A percentile compares a stretch with the other conserved stretches of the same genome.
Conservation (phyloP, 2,797 vertebrate genomes). For the Chromobotia macracanthus region DNA sequence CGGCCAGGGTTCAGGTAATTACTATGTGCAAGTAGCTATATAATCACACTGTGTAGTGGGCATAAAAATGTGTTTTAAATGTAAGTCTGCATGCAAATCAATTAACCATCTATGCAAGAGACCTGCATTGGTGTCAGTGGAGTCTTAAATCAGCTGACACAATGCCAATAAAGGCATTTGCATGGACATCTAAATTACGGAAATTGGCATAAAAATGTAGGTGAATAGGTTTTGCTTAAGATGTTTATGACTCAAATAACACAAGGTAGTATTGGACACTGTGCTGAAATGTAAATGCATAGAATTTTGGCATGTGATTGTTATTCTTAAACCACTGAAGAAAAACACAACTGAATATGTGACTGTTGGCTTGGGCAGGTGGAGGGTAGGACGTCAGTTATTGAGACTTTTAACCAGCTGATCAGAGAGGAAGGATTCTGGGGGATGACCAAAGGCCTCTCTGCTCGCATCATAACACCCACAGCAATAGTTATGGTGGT, state of each 20-base stretch:
- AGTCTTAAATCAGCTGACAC: background rate
- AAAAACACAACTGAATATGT: background rate
- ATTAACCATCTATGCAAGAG: background rate
- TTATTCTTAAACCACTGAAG: too few relatives aligned
- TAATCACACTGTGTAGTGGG: background rate
- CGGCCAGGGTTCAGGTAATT: constrained; percentile 92
- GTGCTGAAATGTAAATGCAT: too few relatives aligned
- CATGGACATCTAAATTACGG: background rate
- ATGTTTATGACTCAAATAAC: background rate
- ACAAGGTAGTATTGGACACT: too few relatives aligned
- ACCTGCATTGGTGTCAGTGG: background rate
- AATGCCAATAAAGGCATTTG: background rate
- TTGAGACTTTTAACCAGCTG: constrained; percentile 90
- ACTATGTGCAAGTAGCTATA: background rate
- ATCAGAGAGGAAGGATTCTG: constrained; percentile 90
- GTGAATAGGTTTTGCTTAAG: background rate
- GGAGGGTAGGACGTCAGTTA: constrained; percentile 90
- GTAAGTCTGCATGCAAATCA: background rate
- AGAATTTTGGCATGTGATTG: too few relatives aligned
- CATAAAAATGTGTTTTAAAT: background rate
- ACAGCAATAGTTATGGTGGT: constrained; percentile 96
- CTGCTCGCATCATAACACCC: constrained; percentile 92
- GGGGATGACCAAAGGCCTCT: constrained; percentile 96
- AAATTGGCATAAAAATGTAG: background rate
- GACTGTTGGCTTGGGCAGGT: constrained; percentile 75